These are phyloP conservation scores for Osmoderma eremita DNA, from an alignment of 2,888 invertebrate species.

Conservation along the genomic window DNA sequence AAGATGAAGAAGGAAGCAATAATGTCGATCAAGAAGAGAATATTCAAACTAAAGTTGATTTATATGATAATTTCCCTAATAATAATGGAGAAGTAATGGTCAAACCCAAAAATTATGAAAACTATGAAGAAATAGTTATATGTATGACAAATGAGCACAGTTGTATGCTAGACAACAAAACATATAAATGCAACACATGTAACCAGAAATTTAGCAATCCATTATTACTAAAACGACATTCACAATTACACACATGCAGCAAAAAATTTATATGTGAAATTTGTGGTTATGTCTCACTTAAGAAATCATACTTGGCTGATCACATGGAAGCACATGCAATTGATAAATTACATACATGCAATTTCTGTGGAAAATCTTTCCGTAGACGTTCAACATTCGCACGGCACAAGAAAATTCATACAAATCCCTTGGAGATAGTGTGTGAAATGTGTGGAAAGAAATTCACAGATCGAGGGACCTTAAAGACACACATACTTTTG, in stretches of 20 bases:
- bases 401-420: conserved; percentile 53
- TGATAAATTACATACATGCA: conserved; percentile 51
- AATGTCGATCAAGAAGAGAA: neutral
- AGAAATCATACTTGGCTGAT: conserved; percentile 47
- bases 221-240: conserved; percentile 22
- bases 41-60: conserved; percentile 1
- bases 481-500: conserved; percentile 53
- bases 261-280: conserved; percentile 48
- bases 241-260: conserved; percentile 41
- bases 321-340: conserved; percentile 50
- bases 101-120: neutral
- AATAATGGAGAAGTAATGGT: conserved; percentile 1
- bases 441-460: conserved; percentile 55
- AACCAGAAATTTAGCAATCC: conserved; percentile 36
- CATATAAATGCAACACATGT: conserved; percentile 43
- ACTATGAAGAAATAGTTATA: conserved; percentile 32
- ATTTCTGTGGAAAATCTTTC: conserved; percentile 54
- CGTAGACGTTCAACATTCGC: conserved; percentile 52
- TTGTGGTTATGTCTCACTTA: conserved; percentile 45
- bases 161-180: neutral
- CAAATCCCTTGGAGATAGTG: conserved; percentile 52
- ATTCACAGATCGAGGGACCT: conserved; percentile 53
- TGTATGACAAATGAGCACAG: conserved; percentile 10
- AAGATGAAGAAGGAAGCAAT: neutral
- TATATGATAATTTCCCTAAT: neutral